phyloP scores from a whole-genome alignment of 2,797 vertebrate genomes.

The Hydrocynus forskahlii region DNA sequence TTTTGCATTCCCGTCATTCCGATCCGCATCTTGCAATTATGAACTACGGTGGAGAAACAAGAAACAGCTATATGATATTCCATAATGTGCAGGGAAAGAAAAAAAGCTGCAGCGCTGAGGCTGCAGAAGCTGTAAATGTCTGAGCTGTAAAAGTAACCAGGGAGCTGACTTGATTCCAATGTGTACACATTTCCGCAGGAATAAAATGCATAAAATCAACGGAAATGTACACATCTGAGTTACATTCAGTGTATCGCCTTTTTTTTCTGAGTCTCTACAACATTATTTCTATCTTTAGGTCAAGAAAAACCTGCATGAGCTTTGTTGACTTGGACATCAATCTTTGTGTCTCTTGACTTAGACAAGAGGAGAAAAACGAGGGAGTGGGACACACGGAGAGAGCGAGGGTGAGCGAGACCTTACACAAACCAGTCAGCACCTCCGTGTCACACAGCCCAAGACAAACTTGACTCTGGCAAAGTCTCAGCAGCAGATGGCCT shows the following conservation, averaged over 20 bases:
- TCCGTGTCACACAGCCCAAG: conserved; percentile 40
- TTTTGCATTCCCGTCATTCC: conserved; percentile 75
- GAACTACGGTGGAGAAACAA: conserved; percentile 69
- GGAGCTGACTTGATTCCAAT: neutral
- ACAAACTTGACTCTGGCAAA: conserved; percentile 55
- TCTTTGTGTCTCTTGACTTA: conserved; percentile 48
- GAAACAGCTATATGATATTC: conserved; percentile 44
- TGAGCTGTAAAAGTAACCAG: conserved; percentile 11
- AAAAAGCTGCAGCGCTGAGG: neutral
- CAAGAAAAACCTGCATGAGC: conserved; percentile 52
- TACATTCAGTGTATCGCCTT: too few relatives aligned
- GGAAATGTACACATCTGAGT: neutral
- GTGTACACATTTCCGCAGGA: neutral
- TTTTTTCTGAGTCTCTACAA: too few relatives aligned
- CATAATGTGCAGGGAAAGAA: conserved; percentile 27
- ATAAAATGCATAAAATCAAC: neutral
- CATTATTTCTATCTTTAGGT: conserved; percentile 38
- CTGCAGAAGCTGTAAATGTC: neutral
- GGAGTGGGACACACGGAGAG: neutral
- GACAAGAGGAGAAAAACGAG: neutral
- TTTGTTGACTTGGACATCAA: conserved; percentile 47
- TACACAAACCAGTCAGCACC: conserved; percentile 58
- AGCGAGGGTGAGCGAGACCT: conserved; percentile 18
- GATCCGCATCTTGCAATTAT: conserved; percentile 78
- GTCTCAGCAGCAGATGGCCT: conserved; percentile 43